Percentiles rank a stretch among this genome's conserved stretches.
Conservation (phyloP, 1,140 invertebrate genomes). For the Centruroides sculpturatus region DNA sequence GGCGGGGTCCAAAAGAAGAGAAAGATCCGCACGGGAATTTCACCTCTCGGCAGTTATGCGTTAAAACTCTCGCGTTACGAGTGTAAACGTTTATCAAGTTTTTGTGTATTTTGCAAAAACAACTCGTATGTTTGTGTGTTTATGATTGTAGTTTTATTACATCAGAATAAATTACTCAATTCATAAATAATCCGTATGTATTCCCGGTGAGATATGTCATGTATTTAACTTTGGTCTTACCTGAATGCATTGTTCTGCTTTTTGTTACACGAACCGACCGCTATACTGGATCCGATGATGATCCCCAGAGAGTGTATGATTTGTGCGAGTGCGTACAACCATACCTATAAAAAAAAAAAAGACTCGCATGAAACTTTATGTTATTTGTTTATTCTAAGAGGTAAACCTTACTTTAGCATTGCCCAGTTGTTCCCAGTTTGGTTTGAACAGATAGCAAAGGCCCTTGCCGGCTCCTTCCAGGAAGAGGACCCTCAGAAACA, state of each 20-base stretch:
- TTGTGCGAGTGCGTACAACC: constrained; percentile 81
- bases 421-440: constrained; percentile 10
- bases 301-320: constrained; percentile 87
- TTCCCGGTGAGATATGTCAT: no score
- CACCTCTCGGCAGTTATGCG: no score
- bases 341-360: constrained; percentile 43
- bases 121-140: no score
- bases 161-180: no score
- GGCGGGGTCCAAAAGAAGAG: no score
- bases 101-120: no score
- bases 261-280: constrained; percentile 87
- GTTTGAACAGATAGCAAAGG: constrained; percentile 1
- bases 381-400: no score
- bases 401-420: constrained; percentile 2
- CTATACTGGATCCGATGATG: constrained; percentile 82
- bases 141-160: no score
- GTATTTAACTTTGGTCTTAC: constrained; percentile 18
- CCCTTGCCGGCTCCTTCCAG: constrained; percentile 26
- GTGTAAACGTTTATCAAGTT: no score
- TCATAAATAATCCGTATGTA: no score
- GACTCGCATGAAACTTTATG: neutral
- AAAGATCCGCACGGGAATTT: no score
- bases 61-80: no score
- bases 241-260: constrained; percentile 75
- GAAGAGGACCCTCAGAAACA: constrained; percentile 29